A percentile compares a stretch with the other conserved stretches of the same genome.
These are phyloP conservation scores for Drosophila anomalata DNA, from an alignment of 2,888 invertebrate genomes.

Conservation along the genomic window DNA sequence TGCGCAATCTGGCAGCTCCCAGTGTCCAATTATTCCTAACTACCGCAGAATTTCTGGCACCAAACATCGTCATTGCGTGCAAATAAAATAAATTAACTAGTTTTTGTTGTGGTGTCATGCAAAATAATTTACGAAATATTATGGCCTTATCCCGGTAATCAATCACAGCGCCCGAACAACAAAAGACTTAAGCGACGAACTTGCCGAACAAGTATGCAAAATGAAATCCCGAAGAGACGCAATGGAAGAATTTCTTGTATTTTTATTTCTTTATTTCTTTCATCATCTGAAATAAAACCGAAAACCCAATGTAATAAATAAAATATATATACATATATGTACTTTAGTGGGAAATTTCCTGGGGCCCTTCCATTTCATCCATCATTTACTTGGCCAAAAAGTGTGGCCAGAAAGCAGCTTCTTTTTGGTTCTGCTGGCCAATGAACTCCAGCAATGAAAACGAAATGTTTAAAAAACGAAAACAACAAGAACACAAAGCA, in stretches of 20 bases:
- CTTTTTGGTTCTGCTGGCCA: conserved; percentile 62
- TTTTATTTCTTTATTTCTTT: conserved; percentile 1
- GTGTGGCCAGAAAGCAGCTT: conserved; percentile 46
- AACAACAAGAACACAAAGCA: conserved; percentile 68
- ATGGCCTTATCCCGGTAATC: conserved; percentile 67
- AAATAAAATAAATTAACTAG: conserved; percentile 41
- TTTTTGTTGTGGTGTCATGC: conserved; percentile 61
- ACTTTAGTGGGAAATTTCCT: conserved; percentile 20
- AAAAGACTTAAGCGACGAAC: conserved; percentile 67
- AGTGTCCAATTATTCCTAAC: conserved; percentile 26
- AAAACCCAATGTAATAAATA: conserved; percentile 65
- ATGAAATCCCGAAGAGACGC: conserved; percentile 7
- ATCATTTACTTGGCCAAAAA: conserved; percentile 70
- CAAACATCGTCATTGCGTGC: conserved; percentile 31
- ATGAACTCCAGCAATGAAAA: conserved; percentile 82
- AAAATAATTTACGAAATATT: conserved; percentile 60
- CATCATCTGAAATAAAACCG: conserved; percentile 17
- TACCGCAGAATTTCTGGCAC: conserved; percentile 12
- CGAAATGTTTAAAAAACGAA: conserved; percentile 79
- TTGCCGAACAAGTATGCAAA: conserved; percentile 27
- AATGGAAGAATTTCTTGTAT: conserved; percentile 41
- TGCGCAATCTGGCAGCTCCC: conserved; percentile 24
- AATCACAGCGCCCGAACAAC: conserved; percentile 59
- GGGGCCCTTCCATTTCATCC: conserved; percentile 50
- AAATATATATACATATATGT: conserved; percentile 52